A percentile compares a stretch with the other conserved stretches of the same genome.
Conservation (phyloP, 2,797 vertebrate species). For the Yasuhikotakia modesta region DNA sequence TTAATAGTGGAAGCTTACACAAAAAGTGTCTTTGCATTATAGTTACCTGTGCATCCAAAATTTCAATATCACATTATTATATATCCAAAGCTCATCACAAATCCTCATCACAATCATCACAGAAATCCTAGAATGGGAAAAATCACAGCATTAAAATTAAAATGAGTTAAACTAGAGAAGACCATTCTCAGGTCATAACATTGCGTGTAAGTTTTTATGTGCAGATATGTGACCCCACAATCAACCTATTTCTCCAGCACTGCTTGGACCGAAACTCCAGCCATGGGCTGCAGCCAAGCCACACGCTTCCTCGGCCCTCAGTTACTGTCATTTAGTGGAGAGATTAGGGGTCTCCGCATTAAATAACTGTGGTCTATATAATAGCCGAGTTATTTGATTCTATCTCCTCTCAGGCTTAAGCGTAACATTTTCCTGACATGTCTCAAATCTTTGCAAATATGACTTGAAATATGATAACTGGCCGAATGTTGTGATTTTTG, state of each 20-base stretch:
- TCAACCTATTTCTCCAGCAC: slow-evolving; percentile 48
- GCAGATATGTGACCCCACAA: slow-evolving; percentile 49
- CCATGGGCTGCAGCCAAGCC: slow-evolving; percentile 54
- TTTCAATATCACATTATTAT: background rate
- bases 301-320: slow-evolving; percentile 60
- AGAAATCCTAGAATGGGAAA: background rate
- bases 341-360: slow-evolving; percentile 56
- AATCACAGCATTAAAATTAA: background rate
- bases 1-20: background rate
- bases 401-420: slow-evolving; percentile 47
- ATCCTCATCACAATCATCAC: background rate
- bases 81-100: background rate
- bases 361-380: slow-evolving; percentile 55
- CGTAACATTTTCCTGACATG: slow-evolving; percentile 39
- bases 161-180: background rate
- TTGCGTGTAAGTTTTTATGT: slow-evolving; percentile 50
- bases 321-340: slow-evolving; percentile 58
- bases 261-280: slow-evolving; percentile 51
- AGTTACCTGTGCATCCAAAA: background rate
- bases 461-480: slow-evolving; percentile 21
- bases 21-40: background rate
- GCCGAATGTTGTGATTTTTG: slow-evolving; percentile 44
- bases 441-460: slow-evolving; percentile 3
- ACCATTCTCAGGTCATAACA: slow-evolving; percentile 35
- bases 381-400: slow-evolving; percentile 55